phyloP scores from a whole-genome alignment of 2,113 vertebrate genomes.

The Pionites leucogaster region DNA sequence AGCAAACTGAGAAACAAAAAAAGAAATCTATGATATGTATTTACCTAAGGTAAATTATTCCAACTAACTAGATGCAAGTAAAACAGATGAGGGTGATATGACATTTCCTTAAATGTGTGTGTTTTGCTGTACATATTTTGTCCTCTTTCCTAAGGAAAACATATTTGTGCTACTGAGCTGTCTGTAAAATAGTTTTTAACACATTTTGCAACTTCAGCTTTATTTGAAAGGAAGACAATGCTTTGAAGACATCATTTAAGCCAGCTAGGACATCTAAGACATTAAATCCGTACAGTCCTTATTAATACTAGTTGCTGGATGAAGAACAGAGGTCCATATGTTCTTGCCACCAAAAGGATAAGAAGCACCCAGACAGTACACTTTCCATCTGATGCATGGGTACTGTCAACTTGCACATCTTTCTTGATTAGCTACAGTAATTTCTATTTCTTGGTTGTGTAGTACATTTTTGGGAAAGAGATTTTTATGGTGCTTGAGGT shows the following conservation, averaged over 20 bases:
- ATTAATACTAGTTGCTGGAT: background rate
- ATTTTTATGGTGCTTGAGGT: background rate
- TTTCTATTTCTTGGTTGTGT: background rate
- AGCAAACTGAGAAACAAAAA: background rate
- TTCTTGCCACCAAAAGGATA: background rate
- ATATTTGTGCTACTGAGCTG: background rate
- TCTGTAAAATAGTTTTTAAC: background rate
- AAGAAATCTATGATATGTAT: background rate
- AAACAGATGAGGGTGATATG: background rate
- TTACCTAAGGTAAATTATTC: background rate
- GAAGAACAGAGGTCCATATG: background rate
- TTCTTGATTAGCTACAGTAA: background rate
- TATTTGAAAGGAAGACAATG: background rate
- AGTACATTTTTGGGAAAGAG: background rate
- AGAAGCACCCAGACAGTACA: background rate
- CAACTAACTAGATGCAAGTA: background rate
- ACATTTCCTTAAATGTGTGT: background rate
- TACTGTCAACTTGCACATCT: background rate
- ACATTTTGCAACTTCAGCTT: background rate
- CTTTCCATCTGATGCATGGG: background rate
- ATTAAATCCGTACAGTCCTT: background rate
- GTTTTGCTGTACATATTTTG: background rate
- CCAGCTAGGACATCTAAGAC: background rate
- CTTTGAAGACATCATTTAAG: background rate
- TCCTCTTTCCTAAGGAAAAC: background rate